Conservation (phyloP, 2,888 invertebrate genomes). For the Chloroclysta siterata region DNA sequence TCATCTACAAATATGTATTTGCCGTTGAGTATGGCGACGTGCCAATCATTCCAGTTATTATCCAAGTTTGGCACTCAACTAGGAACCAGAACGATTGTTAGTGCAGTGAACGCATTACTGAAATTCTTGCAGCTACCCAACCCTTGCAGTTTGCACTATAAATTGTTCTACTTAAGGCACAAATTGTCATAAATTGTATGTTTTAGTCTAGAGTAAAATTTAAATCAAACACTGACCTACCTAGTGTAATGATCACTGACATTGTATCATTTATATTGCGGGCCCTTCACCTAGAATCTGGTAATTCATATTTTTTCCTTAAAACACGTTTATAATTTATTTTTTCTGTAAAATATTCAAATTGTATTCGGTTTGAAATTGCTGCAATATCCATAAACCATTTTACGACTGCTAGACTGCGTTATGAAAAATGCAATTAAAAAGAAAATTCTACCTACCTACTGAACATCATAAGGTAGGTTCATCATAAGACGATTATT, state of each 20-base stretch:
- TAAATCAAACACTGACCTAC: not conserved
- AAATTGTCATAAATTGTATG: not conserved
- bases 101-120: constrained; percentile 1
- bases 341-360: not conserved
- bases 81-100: constrained; percentile 4
- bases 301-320: no score
- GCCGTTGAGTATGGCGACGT: not conserved
- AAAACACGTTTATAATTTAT: not conserved
- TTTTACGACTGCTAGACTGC: not conserved
- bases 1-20: not conserved
- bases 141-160: not conserved
- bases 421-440: not conserved
- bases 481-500: no score
- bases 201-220: not conserved
- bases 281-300: no score
- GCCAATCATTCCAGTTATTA: not conserved
- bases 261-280: no score
- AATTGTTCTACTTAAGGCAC: not conserved
- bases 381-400: not conserved
- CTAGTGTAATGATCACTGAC: no score
- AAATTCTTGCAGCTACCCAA: constrained; percentile 6
- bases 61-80: not conserved
- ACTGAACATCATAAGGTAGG: no score
- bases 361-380: not conserved
- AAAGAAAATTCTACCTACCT: not conserved